These are phyloP conservation scores for Caranx melampygus DNA, from an alignment of 2,113 vertebrate genomes.

Conservation along the genomic window DNA sequence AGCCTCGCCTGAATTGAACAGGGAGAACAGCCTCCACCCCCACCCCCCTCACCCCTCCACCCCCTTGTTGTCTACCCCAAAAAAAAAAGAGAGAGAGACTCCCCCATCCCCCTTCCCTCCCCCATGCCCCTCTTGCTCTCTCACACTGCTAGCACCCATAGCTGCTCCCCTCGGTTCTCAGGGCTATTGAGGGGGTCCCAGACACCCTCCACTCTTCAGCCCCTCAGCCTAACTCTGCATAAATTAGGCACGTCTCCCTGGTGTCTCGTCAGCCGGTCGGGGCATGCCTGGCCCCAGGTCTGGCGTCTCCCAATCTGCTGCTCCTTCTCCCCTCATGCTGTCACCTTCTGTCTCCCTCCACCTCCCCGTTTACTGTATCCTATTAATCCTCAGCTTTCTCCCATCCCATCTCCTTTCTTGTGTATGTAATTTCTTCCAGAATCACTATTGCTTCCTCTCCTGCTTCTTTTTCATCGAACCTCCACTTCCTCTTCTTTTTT, in stretches of 20 bases:
- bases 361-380: conserved; percentile 64
- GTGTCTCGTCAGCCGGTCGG: conserved; percentile 74
- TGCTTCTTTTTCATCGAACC: conserved; percentile 25
- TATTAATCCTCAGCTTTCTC: conserved; percentile 15
- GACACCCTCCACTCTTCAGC: conserved; percentile 65
- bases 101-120: conserved; percentile 46
- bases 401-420: conserved; percentile 12
- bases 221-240: conserved; percentile 77
- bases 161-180: conserved; percentile 63
- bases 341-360: conserved; percentile 63
- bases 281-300: conserved; percentile 57
- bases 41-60: too few relatives aligned
- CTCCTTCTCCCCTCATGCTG: conserved; percentile 57
- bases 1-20: conserved; percentile 71
- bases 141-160: conserved; percentile 61
- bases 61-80: conserved; percentile 44
- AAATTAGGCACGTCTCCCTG: conserved; percentile 78
- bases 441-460: conserved; percentile 18
- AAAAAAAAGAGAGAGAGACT: conserved; percentile 49
- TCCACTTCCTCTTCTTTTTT: conserved; percentile 31
- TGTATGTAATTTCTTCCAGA: conserved; percentile 23
- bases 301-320: conserved; percentile 70
- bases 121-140: conserved; percentile 46
- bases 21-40: conserved; percentile 57
- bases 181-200: conserved; percentile 77